Conservation (phyloP, 2,888 invertebrate species). For the Pseudococcus longispinus region DNA sequence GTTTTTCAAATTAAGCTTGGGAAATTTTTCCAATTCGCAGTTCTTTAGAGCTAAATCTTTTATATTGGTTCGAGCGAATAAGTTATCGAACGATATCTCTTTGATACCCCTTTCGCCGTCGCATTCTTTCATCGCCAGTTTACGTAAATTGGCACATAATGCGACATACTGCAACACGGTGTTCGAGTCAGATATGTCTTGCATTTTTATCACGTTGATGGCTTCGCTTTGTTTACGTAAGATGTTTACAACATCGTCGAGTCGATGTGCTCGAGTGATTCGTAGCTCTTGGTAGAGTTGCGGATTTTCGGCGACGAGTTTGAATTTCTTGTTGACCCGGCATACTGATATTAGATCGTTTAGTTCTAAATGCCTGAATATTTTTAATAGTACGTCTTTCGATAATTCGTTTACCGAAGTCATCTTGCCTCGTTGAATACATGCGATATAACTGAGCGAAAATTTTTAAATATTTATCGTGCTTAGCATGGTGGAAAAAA, state of each 20-base stretch:
- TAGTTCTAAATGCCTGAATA: constrained; percentile 49
- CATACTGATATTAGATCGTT: constrained; percentile 38
- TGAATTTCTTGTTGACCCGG: constrained; percentile 46
- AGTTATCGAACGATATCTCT: not conserved
- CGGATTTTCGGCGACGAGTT: constrained; percentile 36
- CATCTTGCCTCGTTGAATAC: constrained; percentile 17
- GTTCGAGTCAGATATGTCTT: constrained; percentile 47
- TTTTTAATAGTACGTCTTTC: not conserved
- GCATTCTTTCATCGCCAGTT: constrained; percentile 38
- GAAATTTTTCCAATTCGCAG: constrained; percentile 49
- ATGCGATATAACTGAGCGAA: not conserved
- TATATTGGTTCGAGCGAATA: constrained; percentile 26
- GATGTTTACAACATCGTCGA: constrained; percentile 25
- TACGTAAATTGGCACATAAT: constrained; percentile 41
- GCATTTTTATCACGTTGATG: constrained; percentile 34
- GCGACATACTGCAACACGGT: constrained; percentile 29
- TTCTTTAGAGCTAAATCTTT: constrained; percentile 35
- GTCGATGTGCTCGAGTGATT: constrained; percentile 32
- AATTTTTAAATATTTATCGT: not conserved
- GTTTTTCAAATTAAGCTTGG: constrained; percentile 13
- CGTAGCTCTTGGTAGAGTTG: not conserved
- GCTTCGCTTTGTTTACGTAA: constrained; percentile 30
- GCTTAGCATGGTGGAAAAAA: not conserved
- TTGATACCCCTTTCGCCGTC: constrained; percentile 52
- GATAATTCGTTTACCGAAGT: constrained; percentile 42